These are phyloP conservation scores for Blera fallax DNA, from an alignment of 2,888 invertebrate genomes.

Conservation along the genomic window DNA sequence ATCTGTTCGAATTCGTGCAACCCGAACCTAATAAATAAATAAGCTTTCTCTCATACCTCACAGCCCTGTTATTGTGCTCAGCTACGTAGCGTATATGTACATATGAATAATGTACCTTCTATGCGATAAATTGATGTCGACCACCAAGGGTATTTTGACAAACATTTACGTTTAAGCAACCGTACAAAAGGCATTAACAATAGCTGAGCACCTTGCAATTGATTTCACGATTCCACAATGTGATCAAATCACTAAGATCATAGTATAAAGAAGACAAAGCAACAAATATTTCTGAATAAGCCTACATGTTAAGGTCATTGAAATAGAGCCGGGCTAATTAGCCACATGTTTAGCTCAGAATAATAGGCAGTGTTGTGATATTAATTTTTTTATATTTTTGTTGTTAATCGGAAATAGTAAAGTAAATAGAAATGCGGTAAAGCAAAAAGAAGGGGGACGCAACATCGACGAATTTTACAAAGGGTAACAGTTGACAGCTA, in stretches of 20 bases:
- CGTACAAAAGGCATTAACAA: not conserved
- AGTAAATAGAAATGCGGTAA: too few relatives aligned
- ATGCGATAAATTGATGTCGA: too few relatives aligned
- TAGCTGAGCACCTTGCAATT: not conserved
- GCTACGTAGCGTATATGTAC: too few relatives aligned
- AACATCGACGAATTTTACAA: too few relatives aligned
- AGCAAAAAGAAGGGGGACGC: too few relatives aligned
- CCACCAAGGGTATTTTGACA: not conserved
- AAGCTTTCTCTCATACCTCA: too few relatives aligned
- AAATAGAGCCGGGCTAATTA: not conserved
- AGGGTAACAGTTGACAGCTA: too few relatives aligned
- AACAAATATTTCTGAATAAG: not conserved
- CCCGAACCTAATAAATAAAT: too few relatives aligned
- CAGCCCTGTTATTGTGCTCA: too few relatives aligned
- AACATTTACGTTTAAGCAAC: not conserved
- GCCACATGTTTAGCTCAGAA: not conserved
- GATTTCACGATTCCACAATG: not conserved
- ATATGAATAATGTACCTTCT: too few relatives aligned
- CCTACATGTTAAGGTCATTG: not conserved
- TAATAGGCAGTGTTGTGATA: not conserved
- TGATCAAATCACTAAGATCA: not conserved
- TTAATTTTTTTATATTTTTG: not conserved
- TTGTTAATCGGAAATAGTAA: too few relatives aligned
- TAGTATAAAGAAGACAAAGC: not conserved
- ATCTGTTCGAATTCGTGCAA: too few relatives aligned